A percentile compares a stretch with the other conserved stretches of the same genome.
Conservation (phyloP, 2,113 vertebrate genomes). For the Mesembrinibis cayennensis region DNA sequence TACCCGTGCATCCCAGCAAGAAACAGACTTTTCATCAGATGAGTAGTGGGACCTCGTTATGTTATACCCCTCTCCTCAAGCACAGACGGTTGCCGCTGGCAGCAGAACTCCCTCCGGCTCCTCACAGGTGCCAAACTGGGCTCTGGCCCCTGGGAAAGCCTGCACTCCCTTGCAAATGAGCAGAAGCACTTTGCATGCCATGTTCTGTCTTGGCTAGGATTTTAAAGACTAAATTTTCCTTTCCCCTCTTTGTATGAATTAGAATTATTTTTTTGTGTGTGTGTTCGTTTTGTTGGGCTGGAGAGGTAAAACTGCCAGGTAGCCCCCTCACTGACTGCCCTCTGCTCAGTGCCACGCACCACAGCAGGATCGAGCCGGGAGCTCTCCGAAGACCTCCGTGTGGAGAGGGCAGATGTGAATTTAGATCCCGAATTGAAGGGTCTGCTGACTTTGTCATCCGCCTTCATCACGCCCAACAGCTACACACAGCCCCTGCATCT, state of each 20-base stretch:
- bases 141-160: not conserved
- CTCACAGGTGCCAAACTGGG: not conserved
- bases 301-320: not conserved
- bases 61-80: not conserved
- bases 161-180: not conserved
- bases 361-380: not conserved
- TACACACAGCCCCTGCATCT: not conserved
- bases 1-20: not conserved
- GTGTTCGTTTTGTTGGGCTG: not conserved
- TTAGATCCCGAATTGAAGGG: not conserved
- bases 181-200: accelerated
- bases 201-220: not conserved
- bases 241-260: not conserved
- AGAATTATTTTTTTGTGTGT: not conserved
- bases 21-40: not conserved
- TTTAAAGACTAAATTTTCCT: not conserved
- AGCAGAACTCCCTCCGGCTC: not conserved
- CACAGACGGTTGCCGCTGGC: not conserved
- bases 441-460: not conserved
- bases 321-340: not conserved
- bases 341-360: not conserved
- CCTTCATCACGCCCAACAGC: accelerated
- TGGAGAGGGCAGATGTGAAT: not conserved
- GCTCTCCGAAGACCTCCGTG: accelerated
- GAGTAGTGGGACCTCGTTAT: not conserved